Percentiles rank a stretch among this genome's conserved stretches.
These are phyloP conservation scores for Luffia ferchaultella DNA, from an alignment of 2,888 invertebrate genomes.

Conservation along the genomic window DNA sequence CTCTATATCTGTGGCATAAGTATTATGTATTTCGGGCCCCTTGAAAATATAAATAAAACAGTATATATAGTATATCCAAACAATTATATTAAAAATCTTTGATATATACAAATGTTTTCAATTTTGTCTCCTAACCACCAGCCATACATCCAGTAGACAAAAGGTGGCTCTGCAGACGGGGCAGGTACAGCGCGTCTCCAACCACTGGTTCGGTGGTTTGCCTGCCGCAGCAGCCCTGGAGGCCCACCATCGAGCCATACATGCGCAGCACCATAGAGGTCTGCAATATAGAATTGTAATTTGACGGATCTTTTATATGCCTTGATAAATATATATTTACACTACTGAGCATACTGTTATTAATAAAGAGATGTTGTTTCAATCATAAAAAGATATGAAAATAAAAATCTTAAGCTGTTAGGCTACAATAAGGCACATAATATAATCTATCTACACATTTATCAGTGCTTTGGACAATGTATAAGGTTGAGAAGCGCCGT, in stretches of 20 bases:
- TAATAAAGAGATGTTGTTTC: not conserved
- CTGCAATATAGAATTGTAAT: too few species aligned
- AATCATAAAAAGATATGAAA: not conserved
- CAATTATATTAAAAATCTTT: too few species aligned
- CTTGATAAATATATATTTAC: constrained; percentile 19
- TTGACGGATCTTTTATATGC: constrained; percentile 67
- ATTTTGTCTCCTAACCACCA: constrained; percentile 24
- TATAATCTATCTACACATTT: too few species aligned
- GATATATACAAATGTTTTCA: too few species aligned
- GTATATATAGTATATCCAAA: too few species aligned
- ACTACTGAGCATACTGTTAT: too few species aligned
- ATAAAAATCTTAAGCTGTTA: not conserved
- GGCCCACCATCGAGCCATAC: constrained; percentile 89
- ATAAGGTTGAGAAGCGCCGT: too few species aligned
- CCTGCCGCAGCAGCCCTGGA: constrained; percentile 71
- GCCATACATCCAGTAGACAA: constrained; percentile 85
- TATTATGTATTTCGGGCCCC: too few species aligned
- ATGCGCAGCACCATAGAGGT: constrained; percentile 90
- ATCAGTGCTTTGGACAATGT: too few species aligned
- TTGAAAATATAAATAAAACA: too few species aligned
- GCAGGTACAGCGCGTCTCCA: constrained; percentile 84
- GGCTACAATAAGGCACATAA: too few species aligned
- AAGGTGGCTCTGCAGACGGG: constrained; percentile 87
- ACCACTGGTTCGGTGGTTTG: constrained; percentile 78
- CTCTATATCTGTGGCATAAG: too few species aligned